Percentiles rank a stretch among this genome's conserved stretches.
These are phyloP conservation scores for Willisornis vidua DNA, from an alignment of 2,113 vertebrate species.

Conservation along the genomic window DNA sequence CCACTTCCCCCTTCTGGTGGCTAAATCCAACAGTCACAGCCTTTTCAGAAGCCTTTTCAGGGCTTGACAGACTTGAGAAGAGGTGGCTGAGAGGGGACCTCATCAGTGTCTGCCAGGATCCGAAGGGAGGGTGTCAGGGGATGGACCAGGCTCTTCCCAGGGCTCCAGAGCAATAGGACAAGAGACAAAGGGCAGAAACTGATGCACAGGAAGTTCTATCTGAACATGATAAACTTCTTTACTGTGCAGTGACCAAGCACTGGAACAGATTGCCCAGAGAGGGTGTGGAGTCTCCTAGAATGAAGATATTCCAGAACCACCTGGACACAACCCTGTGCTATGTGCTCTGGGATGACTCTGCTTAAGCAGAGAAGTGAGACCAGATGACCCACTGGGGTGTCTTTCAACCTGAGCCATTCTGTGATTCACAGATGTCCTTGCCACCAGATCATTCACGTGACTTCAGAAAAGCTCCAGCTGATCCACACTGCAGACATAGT, in stretches of 20 bases:
- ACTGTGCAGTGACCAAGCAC: background rate
- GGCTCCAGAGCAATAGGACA: background rate
- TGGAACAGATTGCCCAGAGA: background rate
- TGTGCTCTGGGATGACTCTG: background rate
- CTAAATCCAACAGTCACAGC: background rate
- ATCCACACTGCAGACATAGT: background rate
- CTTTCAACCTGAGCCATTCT: background rate
- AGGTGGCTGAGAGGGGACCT: background rate
- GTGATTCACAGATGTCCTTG: background rate
- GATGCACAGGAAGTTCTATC: background rate
- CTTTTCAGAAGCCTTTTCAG: background rate
- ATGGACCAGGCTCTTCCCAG: background rate
- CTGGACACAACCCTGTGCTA: background rate
- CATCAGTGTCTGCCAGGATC: background rate
- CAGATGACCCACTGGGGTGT: background rate
- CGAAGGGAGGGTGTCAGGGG: background rate
- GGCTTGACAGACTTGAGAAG: background rate
- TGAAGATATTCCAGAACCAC: background rate
- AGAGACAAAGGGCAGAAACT: background rate
- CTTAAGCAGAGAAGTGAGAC: background rate
- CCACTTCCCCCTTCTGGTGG: background rate
- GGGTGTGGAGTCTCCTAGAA: background rate
- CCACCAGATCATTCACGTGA: background rate
- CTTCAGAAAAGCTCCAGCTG: background rate
- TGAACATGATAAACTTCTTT: background rate